These are phyloP conservation scores for Anarrhichthys ocellatus DNA, from an alignment of 2,113 vertebrate species.

Conservation along the genomic window DNA sequence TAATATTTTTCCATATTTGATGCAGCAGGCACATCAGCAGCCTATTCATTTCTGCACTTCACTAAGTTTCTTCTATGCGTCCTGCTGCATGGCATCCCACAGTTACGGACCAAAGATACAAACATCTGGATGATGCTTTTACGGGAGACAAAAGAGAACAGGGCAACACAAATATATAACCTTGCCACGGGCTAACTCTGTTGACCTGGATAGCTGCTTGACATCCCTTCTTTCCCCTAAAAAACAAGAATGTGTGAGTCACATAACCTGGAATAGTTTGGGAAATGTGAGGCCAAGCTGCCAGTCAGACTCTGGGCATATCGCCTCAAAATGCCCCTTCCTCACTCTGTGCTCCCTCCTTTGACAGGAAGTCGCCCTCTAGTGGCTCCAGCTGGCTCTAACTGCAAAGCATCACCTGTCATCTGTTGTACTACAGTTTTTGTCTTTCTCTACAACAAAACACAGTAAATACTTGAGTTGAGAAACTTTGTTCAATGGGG, in stretches of 20 bases:
- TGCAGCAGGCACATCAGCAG: background rate
- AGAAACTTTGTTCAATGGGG: constrained; percentile 18
- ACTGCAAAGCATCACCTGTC: background rate
- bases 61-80: background rate
- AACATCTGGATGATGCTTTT: constrained; percentile 37
- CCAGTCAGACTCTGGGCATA: constrained; percentile 56
- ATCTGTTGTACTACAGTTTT: background rate
- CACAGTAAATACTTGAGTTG: background rate
- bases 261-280: constrained; percentile 18
- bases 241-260: background rate
- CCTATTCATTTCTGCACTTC: background rate
- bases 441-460: background rate
- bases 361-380: constrained; percentile 40
- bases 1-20: background rate
- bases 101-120: constrained; percentile 1
- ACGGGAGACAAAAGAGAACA: constrained; percentile 17
- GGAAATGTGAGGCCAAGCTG: constrained; percentile 35
- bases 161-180: constrained; percentile 7
- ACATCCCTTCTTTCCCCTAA: background rate
- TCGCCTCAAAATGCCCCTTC: constrained; percentile 5
- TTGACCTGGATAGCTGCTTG: constrained; percentile 44
- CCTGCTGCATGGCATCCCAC: constrained; percentile 5
- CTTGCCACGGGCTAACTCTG: constrained; percentile 24
- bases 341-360: background rate
- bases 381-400: constrained; percentile 31